These are phyloP conservation scores for cattle (Bos taurus) DNA, from an alignment of 2,113 vertebrate species.

Conservation along the genomic window ARS-UCD2.0 NC_037335.1:78629001-78629500, in stretches of 20 bases:
- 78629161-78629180: not conserved
- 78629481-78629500: not conserved
- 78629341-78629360: not conserved
- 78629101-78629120: constrained; percentile 42
- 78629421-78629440: not conserved
- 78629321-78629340: not conserved
- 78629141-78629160: constrained; percentile 1
- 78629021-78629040: not conserved
- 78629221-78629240: not conserved
- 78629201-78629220: not conserved
- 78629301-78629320: not conserved
- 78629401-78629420: not conserved
- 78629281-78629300: not conserved
- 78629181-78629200: constrained; percentile 34
- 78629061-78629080: not conserved
- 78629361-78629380: not conserved
- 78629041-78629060: constrained; percentile 5
- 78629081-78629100: not conserved
- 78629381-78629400: not conserved
- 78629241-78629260: not conserved
- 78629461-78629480: not conserved
- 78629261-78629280: not conserved
- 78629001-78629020: not conserved
- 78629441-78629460: not conserved
- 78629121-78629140: not conserved